Base-by-base conservation (phyloP, 92 coral and sea anemone genomes). In the Pocillopora grandis region DNA sequence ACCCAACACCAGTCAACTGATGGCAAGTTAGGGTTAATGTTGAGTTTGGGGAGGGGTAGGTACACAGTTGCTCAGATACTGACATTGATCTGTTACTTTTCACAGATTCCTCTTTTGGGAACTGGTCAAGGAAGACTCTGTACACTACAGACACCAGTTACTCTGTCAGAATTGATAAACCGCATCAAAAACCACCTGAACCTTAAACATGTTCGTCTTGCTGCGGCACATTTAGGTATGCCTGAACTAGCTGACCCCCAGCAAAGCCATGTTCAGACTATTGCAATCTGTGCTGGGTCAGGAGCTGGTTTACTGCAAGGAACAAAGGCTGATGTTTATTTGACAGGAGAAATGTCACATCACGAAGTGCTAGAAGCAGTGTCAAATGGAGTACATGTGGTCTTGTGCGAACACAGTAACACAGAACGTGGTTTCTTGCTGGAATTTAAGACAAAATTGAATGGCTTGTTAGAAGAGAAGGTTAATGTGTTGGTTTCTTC, bases 271-370 rank as follows among this genome's bases (percentile, higher is more conserved):
- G 87, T 97, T n/a, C 83, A 89, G 60, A 94, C 94, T 7, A 71
- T 97, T 23, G 99, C 99, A 8, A 37, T 97, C 49, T 97, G 99
- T 87, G 99, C 99, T 12, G 99, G 99, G 12, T 91, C 99, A 18
- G 99, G 99, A 62, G 99, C 92, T 59, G 92, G 97, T 87, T 92
- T 97, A 19, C 89, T 97, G 61, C 89, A 83, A 60, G 98, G 92
- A 8, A 82, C 87, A 62, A 91, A 86, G 70, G 98, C 99, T 62
- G 98, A 97, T 68, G 92, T 92, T 75, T 91, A 90, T 87, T 83
- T 97, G 57, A 94, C 99, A 66, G 99, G 99, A 27, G 99, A 97
- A 75, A 97, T 97, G 99, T 91, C 99, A 12, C 99, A 97, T 69
- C 99, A 97, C 77, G 98, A 97, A 13, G 91, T 97, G 31, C 93